Evolutionary conservation across 2,888 invertebrate genomes (phyloP), one percentile per base, ranked within the genome.

Genomic region (Trissoscelio sp.): DNA sequence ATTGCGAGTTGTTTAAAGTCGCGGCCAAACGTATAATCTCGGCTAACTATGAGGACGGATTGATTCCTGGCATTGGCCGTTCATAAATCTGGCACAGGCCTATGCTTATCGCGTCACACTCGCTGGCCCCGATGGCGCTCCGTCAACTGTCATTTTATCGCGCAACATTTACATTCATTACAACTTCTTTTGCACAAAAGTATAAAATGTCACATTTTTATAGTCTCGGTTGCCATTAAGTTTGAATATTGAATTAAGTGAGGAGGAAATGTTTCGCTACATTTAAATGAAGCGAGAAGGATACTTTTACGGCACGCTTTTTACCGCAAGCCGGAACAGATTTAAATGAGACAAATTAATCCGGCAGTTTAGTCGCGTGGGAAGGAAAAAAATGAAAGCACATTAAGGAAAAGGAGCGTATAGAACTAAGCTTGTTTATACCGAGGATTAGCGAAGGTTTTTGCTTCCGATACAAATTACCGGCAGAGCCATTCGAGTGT

Each of bases 21-120:
- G 69, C 72, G 74, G 28, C 55, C 81, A 81, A 88, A 88, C 88
- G 86, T 88, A 86, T 88, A 89, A 89, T 90, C 87, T 89, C 60
- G 83, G 80, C 86, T 87, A 88, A 88, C 87, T 85, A 87, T 83
- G 85, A 83, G 85, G 83, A 82, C 79, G 87, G 87, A 90, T 89
- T 89, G 90, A 90, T 90, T 89, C 88, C 88, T 86, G 87, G 87
- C 88, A 88, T 88, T 86, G 86, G 79, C 39, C 84, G 86, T 84
- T 87, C 89, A 88, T 88, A 89, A 89, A 89, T 89, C 79, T 83
- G 77, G 11, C 57, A 70, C 77, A 73, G 55, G 66, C 77, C 84
- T 79, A 73, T 83, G 84, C 84, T 86, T 87, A 84, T 66, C 81
- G 82, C 81, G 84, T 85, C 87, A 84, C 72, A 81, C 60, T 77